Base-by-base conservation (phyloP, 2,888 invertebrate genomes). In the Leucozona laternaria region DNA sequence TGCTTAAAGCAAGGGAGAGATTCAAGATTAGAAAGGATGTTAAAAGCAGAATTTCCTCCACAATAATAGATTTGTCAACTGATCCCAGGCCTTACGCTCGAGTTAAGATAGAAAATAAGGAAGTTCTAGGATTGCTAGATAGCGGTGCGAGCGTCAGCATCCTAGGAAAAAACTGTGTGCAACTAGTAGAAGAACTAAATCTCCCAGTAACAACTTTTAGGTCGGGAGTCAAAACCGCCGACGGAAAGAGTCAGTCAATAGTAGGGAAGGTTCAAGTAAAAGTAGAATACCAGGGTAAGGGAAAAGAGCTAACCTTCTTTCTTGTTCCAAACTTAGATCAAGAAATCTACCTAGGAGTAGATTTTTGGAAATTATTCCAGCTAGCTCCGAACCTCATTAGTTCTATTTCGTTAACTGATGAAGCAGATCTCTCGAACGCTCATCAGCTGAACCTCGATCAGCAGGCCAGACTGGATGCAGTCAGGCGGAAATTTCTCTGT, bases 291-390 rank as follows among this genome's bases (percentile, higher is more conserved):
- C n/a, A n/a, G n/a, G n/a, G n/a, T n/a, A n/a, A n/a, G 2, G 22
- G 11, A 2, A 0, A 0, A 50, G 2, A 50, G 22, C 1, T 48
- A 3, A 50, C 50, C 0, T 50, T 50, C 13, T 50, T 11, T 6
- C 50, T 50, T 22, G 50, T 50, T 4, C 50, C 50, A 0, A 50
- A 50, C 11, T n/a, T n/a, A n/a, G n/a, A n/a, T n/a, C 55, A 64
- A 17, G 62, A 73, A 20, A 53, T 60, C 1, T 75, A 66, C 15
- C 22, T 66, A 0, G 66, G 57, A 3, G 22, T 66, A n/a, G 76
- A 45, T 31, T 66, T 76, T n/a, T 76, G 57, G 45, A 76, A 48
- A 8, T 13, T 11, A 2, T 76, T 76, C 31, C 53, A 37, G 20
- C 15, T 64, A 5, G 64, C 64, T 20, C 55, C 50, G 6, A 75